These are phyloP conservation scores for Ceratosolen fusciceps DNA, from an alignment of 1,140 invertebrate species.

Conservation along the genomic window DNA sequence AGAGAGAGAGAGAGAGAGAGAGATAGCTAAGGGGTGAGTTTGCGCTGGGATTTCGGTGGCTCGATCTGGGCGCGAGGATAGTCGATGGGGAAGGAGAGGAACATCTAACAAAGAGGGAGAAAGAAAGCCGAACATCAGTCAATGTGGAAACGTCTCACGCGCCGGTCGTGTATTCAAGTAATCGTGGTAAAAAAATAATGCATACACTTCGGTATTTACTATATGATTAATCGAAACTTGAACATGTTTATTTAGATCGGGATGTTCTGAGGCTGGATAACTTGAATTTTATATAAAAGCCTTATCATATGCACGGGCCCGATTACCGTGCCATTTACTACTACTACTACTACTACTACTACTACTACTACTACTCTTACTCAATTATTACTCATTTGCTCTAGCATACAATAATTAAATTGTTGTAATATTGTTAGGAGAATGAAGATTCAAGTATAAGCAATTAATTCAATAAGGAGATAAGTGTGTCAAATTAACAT, in stretches of 20 bases:
- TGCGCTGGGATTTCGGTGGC: not conserved
- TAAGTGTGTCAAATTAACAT: no score
- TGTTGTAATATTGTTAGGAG: no score
- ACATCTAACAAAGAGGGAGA: not conserved
- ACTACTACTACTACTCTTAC: no score
- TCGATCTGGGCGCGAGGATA: not conserved
- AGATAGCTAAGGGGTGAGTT: not conserved
- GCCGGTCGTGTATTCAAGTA: not conserved
- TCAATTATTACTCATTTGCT: no score
- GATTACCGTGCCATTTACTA: no score
- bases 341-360: no score
- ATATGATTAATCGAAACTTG: not conserved
- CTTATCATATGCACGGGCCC: not conserved
- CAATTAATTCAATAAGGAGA: no score
- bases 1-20: no score
- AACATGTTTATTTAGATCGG: not conserved
- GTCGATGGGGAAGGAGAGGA: not conserved
- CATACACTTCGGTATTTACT: not conserved
- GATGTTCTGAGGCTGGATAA: not conserved
- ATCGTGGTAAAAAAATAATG: not conserved
- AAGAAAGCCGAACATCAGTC: conserved; percentile 30
- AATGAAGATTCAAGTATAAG: no score
- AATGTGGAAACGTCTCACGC: conserved; percentile 32
- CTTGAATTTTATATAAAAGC: not conserved
- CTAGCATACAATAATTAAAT: no score